phyloP scores from a whole-genome alignment of 2,888 invertebrate genomes.

The Pachymerium ferrugineum region DNA sequence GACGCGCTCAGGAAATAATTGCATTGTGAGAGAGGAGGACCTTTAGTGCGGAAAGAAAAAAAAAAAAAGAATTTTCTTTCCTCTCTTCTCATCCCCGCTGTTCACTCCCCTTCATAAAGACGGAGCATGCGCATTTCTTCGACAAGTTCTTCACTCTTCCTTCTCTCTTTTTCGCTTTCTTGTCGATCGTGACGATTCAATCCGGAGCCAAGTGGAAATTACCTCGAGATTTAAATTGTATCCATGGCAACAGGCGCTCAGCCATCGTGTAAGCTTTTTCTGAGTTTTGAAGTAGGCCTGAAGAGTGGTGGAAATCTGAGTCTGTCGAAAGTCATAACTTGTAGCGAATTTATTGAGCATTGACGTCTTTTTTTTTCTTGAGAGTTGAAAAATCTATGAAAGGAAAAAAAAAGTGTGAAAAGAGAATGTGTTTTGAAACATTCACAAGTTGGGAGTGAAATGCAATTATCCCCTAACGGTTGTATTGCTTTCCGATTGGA shows the following conservation, averaged over 20 bases:
- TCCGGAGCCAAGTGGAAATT: conserved; percentile 8
- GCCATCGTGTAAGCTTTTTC: neutral
- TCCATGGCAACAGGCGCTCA: conserved; percentile 13
- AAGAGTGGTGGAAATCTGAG: neutral
- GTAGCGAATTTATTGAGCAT: conserved; percentile 7
- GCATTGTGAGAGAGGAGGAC: too few relatives aligned
- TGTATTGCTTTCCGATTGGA: conserved; percentile 4
- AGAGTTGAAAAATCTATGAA: neutral
- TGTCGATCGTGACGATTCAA: neutral
- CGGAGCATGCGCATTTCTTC: neutral
- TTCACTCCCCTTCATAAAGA: too few relatives aligned
- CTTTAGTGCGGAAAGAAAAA: neutral
- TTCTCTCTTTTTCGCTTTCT: too few relatives aligned
- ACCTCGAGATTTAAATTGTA: conserved; percentile 13
- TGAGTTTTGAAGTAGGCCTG: neutral
- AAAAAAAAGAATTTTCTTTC: neutral
- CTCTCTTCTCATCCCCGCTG: neutral
- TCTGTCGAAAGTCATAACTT: conserved; percentile 8
- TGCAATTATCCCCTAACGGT: neutral
- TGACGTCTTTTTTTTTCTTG: neutral
- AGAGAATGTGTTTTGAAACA: neutral
- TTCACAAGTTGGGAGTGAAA: neutral
- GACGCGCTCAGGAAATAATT: neutral
- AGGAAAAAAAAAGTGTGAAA: neutral
- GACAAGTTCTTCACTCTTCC: neutral